phyloP scores from a whole-genome alignment of 2,797 vertebrate species.

The Margarornis squamiger region DNA sequence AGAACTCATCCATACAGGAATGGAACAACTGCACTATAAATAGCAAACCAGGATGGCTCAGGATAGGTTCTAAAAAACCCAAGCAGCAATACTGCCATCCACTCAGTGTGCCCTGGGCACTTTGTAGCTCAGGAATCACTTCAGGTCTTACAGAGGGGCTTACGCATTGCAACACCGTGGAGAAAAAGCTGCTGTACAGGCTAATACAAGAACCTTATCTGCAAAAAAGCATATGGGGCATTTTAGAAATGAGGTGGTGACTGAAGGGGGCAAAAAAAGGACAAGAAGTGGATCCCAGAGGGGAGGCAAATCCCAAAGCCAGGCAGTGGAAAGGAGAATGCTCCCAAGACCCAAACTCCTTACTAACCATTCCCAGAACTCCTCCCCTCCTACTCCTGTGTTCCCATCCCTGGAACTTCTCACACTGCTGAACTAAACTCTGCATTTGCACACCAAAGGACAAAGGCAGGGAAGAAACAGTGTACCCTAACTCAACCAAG shows the following conservation, averaged over 20 bases:
- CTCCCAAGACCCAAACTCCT: neutral
- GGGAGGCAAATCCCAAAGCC: neutral
- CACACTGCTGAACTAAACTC: neutral
- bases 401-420: neutral
- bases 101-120: neutral
- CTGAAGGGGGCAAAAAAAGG: neutral
- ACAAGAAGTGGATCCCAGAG: neutral
- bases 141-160: neutral
- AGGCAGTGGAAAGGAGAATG: neutral
- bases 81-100: neutral
- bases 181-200: neutral
- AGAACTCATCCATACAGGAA: neutral
- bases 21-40: constrained; percentile 62
- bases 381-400: neutral
- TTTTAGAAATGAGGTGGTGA: neutral
- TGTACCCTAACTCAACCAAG: neutral
- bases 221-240: neutral
- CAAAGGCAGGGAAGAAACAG: constrained; percentile 1
- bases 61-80: neutral
- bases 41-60: constrained; percentile 32
- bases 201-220: neutral
- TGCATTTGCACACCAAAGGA: neutral
- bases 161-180: neutral
- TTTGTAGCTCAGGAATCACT: neutral
- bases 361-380: neutral